phyloP scores from a whole-genome alignment of 2,888 invertebrate genomes.

The Hydriomena furcata region DNA sequence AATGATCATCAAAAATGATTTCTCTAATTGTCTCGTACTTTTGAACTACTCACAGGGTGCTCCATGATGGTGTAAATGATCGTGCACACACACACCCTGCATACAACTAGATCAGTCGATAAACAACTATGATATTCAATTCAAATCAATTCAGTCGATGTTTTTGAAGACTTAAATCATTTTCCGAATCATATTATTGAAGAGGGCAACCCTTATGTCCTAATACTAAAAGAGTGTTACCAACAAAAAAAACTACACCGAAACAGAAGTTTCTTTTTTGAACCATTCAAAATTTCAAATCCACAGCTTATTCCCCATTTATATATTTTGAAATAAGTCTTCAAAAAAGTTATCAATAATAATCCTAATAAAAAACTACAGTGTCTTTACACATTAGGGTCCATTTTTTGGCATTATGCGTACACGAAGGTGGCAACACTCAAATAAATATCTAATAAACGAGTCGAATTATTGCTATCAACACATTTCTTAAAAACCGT shows the following conservation, averaged over 20 bases:
- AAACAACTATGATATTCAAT: conserved; percentile 32
- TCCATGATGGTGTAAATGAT: conserved; percentile 25
- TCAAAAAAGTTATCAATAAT: conserved; percentile 28
- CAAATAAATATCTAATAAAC: conserved; percentile 24
- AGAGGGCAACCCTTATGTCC: not conserved
- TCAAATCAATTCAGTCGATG: conserved; percentile 36
- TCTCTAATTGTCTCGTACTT: conserved; percentile 24
- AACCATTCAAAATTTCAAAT: not conserved
- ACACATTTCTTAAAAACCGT: conserved; percentile 4
- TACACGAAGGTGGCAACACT: conserved; percentile 33
- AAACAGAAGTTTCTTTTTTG: too few relatives aligned
- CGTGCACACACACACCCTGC: conserved; percentile 35
- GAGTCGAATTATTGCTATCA: conserved; percentile 31
- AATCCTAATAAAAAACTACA: conserved; percentile 25
- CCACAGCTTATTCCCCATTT: not conserved
- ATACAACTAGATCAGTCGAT: conserved; percentile 36
- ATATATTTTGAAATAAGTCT: conserved; percentile 28
- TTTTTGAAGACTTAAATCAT: conserved; percentile 32
- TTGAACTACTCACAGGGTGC: conserved; percentile 33
- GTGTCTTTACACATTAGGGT: conserved; percentile 25
- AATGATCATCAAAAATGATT: conserved; percentile 22
- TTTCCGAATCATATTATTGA: not conserved
- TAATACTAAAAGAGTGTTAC: conserved; percentile 1
- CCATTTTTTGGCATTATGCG: conserved; percentile 37
- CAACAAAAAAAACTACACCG: conserved; percentile 1